Base-by-base conservation (phyloP, 1,140 invertebrate species). In the Magallana angulata region DNA sequence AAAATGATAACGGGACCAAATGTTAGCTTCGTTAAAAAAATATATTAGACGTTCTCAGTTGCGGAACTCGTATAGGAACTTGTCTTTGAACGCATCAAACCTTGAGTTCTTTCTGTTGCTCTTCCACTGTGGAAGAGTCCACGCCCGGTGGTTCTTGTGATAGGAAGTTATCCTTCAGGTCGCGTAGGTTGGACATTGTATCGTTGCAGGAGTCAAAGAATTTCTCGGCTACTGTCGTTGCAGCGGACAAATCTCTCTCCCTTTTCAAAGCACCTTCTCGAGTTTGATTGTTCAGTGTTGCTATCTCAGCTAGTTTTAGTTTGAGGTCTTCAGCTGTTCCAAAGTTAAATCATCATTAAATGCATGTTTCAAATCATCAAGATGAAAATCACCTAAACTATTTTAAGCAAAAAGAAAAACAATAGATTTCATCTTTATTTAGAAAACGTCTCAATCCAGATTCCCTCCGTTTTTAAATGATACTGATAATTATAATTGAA, bases 191-290 rank as follows among this genome's bases (percentile, higher is more conserved):
- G 6, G 96, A 96, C 97, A 99, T 98, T 5, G 99, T 97, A n/a
- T 97, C 97, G 86, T 97, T 97, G 84, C 99, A 96, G 92, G 99
- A 97, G 88, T 97, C 96, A 98, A 98, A 99, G 97, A 99, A 99
- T 82, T 97, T 97, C 89, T 98, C 97, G 0, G 99, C 98, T 11
- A 98, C 96, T 56, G 96, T 96, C 16, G 99, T 94, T 5, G 98
- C 97, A 89, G 98, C 97, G 85, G 98, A 97, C 57, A 99, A 95
- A 0, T 97, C 97, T 57, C 96, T 96, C 4, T 97, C 97, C 24
- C 99, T 96, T 90, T 97, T 96, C 68, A 96, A 96, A 0, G 98
- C 98, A 0, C 97, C 97, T 86, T 97, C 97, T 91, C 98, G 97
- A 0, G 99, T 97, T 89, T 98, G 97, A 91, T 97, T 96, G 97